Base-by-base conservation (phyloP, 2,888 invertebrate genomes). In the Thysanoteuthis rhombus region DNA sequence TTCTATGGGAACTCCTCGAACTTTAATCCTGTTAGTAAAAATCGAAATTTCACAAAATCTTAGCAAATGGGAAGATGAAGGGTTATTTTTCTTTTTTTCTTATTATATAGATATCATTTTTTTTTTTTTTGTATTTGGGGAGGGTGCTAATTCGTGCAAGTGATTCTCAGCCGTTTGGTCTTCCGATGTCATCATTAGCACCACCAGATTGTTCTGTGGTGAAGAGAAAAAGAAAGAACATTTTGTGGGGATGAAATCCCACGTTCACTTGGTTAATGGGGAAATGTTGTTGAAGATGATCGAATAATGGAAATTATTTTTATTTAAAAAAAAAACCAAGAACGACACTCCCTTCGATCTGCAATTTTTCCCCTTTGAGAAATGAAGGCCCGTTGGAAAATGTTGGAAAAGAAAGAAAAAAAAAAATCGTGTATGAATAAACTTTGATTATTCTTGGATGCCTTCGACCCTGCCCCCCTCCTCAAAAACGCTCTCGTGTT, bases 1-100 rank as follows among this genome's bases (percentile, higher is more conserved):
- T 93, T 96, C 42, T 94, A 94, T 89, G 47, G 89, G 36, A 93
- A 93, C 93, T 47, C 58, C 45, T 92, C 92, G 45, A 45, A 92
- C 16, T 40, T 92, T 40, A 42, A n/a, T 92, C 45, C 45, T 40
- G 45, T 92, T 75, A 75, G n/a, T 92, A 92, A 45, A 45, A 92
- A 92, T 45, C 92, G 42, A 40, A 92, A 92, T 45, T 45, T 92
- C 2, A 92, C 92, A 92, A 92, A 45, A 36, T 92, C 92, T 92
- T 92, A 92, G 45, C 92, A 28, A 75, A 75, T 75, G 75, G 75
- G 75, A n/a, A 52, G 2, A 22, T 47, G 22, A 32, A 75, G 75
- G 25, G 3, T 25, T 58, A 32, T 58, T 58, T 58, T 58, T 32
- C 19, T 42, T 5, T 42, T 42, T 5, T 42, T 45, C 45, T 45